Conservation (phyloP, 2,113 vertebrate genomes). For the Clarias gariepinus region DNA sequence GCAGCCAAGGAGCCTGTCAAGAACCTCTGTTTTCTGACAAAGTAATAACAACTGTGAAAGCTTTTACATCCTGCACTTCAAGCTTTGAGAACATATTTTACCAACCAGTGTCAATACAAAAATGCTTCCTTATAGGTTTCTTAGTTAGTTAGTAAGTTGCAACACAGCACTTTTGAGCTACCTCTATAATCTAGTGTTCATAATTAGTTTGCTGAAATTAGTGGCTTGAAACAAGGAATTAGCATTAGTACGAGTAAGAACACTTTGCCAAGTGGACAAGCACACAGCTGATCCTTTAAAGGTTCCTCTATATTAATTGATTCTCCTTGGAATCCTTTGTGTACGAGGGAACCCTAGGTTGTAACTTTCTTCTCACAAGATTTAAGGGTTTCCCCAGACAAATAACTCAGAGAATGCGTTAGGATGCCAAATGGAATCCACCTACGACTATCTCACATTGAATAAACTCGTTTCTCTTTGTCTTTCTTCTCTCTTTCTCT, state of each 20-base stretch:
- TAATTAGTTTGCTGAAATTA: background rate
- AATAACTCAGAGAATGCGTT: background rate
- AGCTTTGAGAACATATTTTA: background rate
- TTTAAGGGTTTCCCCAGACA: background rate
- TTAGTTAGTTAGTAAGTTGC: too few species aligned
- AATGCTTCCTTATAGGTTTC: background rate
- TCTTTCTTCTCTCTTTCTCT: background rate
- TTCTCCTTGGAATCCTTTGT: background rate
- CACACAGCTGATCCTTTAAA: background rate
- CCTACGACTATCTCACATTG: slow-evolving; percentile 13
- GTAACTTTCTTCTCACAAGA: background rate
- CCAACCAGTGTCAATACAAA: background rate
- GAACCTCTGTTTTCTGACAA: background rate
- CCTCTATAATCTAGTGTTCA: background rate
- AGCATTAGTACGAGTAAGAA: background rate
- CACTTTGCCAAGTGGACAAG: background rate
- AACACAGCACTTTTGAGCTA: background rate
- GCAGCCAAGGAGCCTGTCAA: background rate
- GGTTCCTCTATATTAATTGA: background rate
- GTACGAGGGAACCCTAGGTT: background rate
- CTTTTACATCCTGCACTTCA: background rate
- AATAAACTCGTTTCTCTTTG: slow-evolving; percentile 27
- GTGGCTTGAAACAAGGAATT: background rate
- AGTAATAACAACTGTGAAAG: background rate
- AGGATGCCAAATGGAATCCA: slow-evolving; percentile 30